Conservation (phyloP, 2,797 vertebrate genomes). For the Austrolebias charrua region DNA sequence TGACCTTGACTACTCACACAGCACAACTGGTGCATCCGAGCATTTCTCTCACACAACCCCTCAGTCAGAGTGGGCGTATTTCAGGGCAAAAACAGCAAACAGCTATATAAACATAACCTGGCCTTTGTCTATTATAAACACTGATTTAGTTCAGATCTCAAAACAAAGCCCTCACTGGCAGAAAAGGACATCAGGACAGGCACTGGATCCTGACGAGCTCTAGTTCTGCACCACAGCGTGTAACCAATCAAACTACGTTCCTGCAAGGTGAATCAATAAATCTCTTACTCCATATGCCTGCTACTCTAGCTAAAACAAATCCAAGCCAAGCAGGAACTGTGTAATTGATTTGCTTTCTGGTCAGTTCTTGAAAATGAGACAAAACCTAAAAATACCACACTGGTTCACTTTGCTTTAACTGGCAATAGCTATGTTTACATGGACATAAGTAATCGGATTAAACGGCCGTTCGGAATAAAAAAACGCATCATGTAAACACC, state of each 20-base stretch:
- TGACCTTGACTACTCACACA: constrained; percentile 67
- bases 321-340: constrained; percentile 10
- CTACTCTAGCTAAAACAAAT: constrained; percentile 12
- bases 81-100: constrained; percentile 34
- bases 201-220: constrained; percentile 24
- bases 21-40: constrained; percentile 37
- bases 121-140: constrained; percentile 36
- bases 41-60: constrained; percentile 41
- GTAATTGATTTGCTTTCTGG: constrained; percentile 9
- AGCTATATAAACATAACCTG: constrained; percentile 42
- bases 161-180: constrained; percentile 24
- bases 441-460: too few species aligned
- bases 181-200: constrained; percentile 8
- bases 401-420: constrained; percentile 3
- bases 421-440: neutral
- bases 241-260: constrained; percentile 43
- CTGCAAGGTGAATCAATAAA: constrained; percentile 59
- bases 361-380: neutral
- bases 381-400: constrained; percentile 5
- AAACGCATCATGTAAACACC: too few species aligned
- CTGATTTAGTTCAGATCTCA: constrained; percentile 32
- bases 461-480: too few species aligned
- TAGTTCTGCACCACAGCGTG: constrained; percentile 38
- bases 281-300: constrained; percentile 25
- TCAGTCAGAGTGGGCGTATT: constrained; percentile 51